phyloP scores from a whole-genome alignment of 2,113 vertebrate species.

The Hippocampus abdominalis region DNA sequence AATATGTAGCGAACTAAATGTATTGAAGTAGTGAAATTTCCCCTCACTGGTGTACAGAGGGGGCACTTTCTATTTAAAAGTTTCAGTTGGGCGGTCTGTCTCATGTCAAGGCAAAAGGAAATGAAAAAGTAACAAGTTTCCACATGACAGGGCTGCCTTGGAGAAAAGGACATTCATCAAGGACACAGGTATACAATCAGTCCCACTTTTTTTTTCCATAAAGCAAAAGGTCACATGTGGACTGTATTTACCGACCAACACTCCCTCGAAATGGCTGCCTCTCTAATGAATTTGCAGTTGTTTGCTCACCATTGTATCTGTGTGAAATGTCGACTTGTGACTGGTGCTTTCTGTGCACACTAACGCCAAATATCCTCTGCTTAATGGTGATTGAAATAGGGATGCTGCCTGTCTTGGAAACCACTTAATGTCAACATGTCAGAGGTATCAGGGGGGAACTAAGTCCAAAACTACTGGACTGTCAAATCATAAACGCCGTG shows the following conservation, averaged over 20 bases:
- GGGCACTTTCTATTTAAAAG: background rate
- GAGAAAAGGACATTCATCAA: constrained; percentile 48
- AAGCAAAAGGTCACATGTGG: constrained; percentile 48
- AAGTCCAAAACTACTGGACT: constrained; percentile 76
- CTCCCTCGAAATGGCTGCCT: constrained; percentile 47
- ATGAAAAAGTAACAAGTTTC: constrained; percentile 38
- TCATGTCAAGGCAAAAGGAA: constrained; percentile 30
- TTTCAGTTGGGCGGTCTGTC: background rate
- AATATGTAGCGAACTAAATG: background rate
- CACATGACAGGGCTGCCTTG: constrained; percentile 32
- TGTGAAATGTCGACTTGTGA: constrained; percentile 60
- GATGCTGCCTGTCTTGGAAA: constrained; percentile 70
- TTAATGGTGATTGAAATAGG: constrained; percentile 78
- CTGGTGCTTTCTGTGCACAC: constrained; percentile 43
- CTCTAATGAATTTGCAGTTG: constrained; percentile 71
- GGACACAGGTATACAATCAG: constrained; percentile 55
- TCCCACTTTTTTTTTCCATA: constrained; percentile 32
- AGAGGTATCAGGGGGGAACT: constrained; percentile 72
- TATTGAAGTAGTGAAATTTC: background rate
- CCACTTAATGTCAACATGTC: constrained; percentile 78
- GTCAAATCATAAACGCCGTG: constrained; percentile 70
- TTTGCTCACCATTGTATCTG: constrained; percentile 56
- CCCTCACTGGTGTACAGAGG: background rate
- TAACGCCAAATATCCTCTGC: constrained; percentile 62
- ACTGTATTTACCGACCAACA: constrained; percentile 50